Evolutionary conservation across 2,888 invertebrate genomes (phyloP), one percentile per base, ranked within the genome.

Genomic region (Linhomoeus sp.): DNA sequence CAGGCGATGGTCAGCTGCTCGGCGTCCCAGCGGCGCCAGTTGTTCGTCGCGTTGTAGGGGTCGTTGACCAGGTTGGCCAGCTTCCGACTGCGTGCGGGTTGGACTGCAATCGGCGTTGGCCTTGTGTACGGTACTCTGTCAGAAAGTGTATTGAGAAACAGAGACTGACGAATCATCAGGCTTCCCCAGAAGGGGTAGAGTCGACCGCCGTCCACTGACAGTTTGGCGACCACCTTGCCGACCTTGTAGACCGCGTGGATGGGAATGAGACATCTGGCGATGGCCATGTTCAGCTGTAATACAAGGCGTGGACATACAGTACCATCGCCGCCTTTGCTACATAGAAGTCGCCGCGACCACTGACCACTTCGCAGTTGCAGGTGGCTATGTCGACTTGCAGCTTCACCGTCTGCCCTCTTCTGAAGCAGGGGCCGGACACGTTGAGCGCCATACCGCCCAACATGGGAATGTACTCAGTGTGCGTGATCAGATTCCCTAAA

Each of bases 401-500:
- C 78, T 46, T 77, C 44, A 90, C 77, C 54, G 79, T 75, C 56
- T 81, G 77, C 1, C 72, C 71, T 0, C 75, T 75, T 53, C 77
- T 74, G 65, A 88, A 86, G 64, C 92, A 94, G 2, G 88, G 87
- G 0, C 92, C 92, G 0, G 90, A 87, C 50, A 94, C 82, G 63
- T 92, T 90, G 33, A 94, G 84, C 47, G 88, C 77, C 0, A 86
- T 85, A 1, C 92, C 92, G 5, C 94, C 94, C 53, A 92, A 71
- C 90, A 94, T 90, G 66, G 85, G 86, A 3, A 26, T 46, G 19
- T 49, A 50, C 2, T 35, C 39, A 7, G 33, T 48, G 37, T 47
- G 40, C 40, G 40, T 9, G 29, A n/a, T n/a, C n/a, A n/a, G n/a
- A n/a, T n/a, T n/a, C n/a, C n/a, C n/a, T n/a, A n/a, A n/a, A n/a